Conservation (phyloP, 2,888 invertebrate species). For the Melikaiella ostensackeni region DNA sequence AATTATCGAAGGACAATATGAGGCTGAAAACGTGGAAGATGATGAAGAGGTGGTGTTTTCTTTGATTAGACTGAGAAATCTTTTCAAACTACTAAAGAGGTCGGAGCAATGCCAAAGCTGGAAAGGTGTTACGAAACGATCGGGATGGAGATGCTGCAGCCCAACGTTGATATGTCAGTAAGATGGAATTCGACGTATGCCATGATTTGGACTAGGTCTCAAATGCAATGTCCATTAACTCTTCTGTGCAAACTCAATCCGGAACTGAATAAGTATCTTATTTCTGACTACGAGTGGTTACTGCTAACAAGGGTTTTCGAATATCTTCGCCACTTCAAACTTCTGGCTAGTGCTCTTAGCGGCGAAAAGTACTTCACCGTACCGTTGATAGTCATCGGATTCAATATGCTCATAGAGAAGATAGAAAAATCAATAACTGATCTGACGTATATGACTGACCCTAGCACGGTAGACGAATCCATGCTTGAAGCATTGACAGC, state of each 20-base stretch:
- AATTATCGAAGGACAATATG: too few species aligned
- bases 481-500: conserved; percentile 42
- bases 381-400: conserved; percentile 44
- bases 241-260: background rate
- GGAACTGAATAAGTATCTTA: background rate
- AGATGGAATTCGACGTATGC: background rate
- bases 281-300: background rate
- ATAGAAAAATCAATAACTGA: conserved; percentile 38
- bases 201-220: background rate
- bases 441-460: conserved; percentile 39
- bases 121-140: background rate
- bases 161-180: background rate
- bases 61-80: background rate
- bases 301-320: background rate
- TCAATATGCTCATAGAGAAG: conserved; percentile 43
- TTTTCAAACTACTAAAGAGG: background rate
- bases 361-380: conserved; percentile 53
- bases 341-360: conserved; percentile 44
- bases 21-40: background rate
- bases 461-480: conserved; percentile 34
- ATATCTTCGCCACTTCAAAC: conserved; percentile 19
- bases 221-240: background rate
- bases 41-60: background rate
- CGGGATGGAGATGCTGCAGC: background rate
- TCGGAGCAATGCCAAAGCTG: background rate